Conservation (phyloP, 2,888 invertebrate genomes). For the Rhaphigaster nebulosa region DNA sequence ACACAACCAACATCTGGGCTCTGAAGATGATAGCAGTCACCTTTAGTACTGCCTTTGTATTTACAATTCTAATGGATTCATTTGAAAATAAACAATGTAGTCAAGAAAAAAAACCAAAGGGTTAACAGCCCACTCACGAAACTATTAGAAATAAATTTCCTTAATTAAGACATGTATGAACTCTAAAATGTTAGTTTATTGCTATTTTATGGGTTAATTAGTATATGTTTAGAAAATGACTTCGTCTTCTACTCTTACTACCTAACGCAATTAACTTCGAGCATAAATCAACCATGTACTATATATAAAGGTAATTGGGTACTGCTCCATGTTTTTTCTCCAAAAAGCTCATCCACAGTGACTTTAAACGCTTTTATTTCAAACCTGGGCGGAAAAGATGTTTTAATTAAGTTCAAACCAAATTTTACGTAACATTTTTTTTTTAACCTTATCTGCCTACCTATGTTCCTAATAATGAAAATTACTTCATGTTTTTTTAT, state of each 20-base stretch:
- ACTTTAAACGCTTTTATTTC: too few relatives aligned
- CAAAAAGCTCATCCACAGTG: too few relatives aligned
- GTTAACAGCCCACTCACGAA: background rate
- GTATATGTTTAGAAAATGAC: background rate
- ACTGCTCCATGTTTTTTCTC: too few relatives aligned
- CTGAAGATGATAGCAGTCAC: background rate
- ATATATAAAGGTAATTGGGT: background rate
- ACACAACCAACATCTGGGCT: conserved; percentile 2
- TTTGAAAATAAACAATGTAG: background rate
- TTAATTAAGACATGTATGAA: background rate
- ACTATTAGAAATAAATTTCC: background rate
- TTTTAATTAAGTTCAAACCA: too few relatives aligned
- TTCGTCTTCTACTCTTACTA: background rate
- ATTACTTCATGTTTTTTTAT: too few relatives aligned
- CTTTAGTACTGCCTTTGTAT: background rate
- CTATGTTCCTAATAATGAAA: too few relatives aligned
- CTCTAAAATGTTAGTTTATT: background rate
- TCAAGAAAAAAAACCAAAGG: background rate
- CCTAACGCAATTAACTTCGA: background rate
- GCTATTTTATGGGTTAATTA: background rate
- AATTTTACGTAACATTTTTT: too few relatives aligned
- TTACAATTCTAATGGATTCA: conserved; percentile 3
- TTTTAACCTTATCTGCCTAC: too few relatives aligned
- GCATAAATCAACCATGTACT: background rate
- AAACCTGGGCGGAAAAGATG: too few relatives aligned